Base-by-base conservation (phyloP, 2,888 invertebrate genomes). In the Peribatodes rhomboidaria region DNA sequence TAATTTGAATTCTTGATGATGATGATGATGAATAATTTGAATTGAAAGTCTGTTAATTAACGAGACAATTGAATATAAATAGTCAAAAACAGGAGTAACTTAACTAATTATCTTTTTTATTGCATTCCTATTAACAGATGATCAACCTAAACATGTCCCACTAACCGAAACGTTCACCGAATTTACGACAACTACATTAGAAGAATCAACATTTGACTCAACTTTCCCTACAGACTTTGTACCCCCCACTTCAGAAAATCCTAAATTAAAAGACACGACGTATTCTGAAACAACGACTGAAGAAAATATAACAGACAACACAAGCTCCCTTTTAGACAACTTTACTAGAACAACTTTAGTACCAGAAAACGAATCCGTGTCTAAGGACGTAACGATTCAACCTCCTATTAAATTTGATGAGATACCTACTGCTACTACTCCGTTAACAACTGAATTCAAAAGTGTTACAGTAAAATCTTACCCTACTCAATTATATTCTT, bases 91-190 rank as follows among this genome's bases (percentile, higher is more conserved):
- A 50, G 13, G 16, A 50, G 27, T 46, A 57, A 54, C 22, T 68
- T 42, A 35, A 65, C 39, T 59, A 52, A 53, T 60, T 54, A 87
- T 85, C 83, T 70, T 73, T 80, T 78, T 83, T 89, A 81, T 89
- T 88, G 75, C 81, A 80, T 90, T 91, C 90, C 87, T 74, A 91
- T 92, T 92, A 93, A 93, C 93, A 93, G 93, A 92, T 93, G 91
- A 86, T 80, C 84, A 85, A 84, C 86, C 88, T 89, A 89, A 87
- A 88, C 82, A 85, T 89, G 73, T 88, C 86, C 86, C 87, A 92
- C 89, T 93, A 92, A 92, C 90, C 75, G 92, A 91, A 87, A 88
- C 83, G 81, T 76, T 84, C 85, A 80, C 79, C 80, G 83, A 87
- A 77, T 79, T 74, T 72, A 79, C 80, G 60, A 84, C 84, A 72